Conservation (phyloP, 2,113 vertebrate genomes). For the Amblyopsis rosae region DNA sequence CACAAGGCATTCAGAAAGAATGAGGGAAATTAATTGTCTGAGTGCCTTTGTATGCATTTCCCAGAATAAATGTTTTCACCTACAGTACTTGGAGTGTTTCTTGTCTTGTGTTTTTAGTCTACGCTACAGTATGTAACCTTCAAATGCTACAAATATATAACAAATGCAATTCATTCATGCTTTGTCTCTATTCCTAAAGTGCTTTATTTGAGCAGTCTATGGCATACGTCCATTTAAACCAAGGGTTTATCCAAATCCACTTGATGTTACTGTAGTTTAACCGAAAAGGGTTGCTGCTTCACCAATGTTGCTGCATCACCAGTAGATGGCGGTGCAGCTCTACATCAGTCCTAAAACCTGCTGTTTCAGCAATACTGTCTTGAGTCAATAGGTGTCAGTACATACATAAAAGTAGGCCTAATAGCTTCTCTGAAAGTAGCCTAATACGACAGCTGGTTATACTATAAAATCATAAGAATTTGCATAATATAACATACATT, state of each 20-base stretch:
- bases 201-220: too few relatives aligned
- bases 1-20: too few relatives aligned
- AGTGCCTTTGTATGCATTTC: too few relatives aligned
- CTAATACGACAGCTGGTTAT: not conserved
- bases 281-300: not conserved
- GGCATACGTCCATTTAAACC: too few relatives aligned
- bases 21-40: too few relatives aligned
- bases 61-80: too few relatives aligned
- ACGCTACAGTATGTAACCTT: not conserved
- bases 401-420: not conserved
- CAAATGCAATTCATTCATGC: too few relatives aligned
- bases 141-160: not conserved
- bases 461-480: not conserved
- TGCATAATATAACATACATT: too few relatives aligned
- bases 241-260: not conserved
- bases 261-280: not conserved
- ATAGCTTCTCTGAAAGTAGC: not conserved
- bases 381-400: slow-evolving; percentile 29
- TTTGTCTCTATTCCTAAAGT: too few relatives aligned
- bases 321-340: slow-evolving; percentile 35
- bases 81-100: too few relatives aligned
- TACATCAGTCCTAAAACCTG: not conserved
- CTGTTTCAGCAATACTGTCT: not conserved
- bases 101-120: too few relatives aligned
- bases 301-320: slow-evolving; percentile 1